Conservation (phyloP, 2,888 invertebrate species). For the Monochamus alternatus region DNA sequence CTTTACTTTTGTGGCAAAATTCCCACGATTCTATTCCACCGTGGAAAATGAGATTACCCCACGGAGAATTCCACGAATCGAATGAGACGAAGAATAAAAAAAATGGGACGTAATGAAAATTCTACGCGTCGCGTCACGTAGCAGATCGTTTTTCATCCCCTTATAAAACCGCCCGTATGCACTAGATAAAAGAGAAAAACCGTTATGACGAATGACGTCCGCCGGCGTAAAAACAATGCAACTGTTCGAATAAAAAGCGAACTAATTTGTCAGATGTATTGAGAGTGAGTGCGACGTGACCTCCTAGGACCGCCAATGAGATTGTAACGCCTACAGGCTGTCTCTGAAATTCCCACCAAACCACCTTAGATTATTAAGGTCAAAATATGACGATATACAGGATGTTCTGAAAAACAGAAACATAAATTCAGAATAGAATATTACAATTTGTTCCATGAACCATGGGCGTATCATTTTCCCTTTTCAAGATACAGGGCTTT, state of each 20-base stretch:
- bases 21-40: neutral
- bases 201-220: neutral
- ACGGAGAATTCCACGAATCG: neutral
- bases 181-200: constrained; percentile 5
- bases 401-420: no score
- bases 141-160: neutral
- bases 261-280: constrained; percentile 4
- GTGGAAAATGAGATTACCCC: neutral
- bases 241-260: neutral
- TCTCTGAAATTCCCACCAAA: no score
- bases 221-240: neutral
- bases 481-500: no score
- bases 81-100: neutral
- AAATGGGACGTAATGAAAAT: neutral
- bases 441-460: no score
- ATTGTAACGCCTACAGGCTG: neutral
- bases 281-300: neutral
- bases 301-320: neutral
- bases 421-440: no score
- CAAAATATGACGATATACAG: no score
- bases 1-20: no score
- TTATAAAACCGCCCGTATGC: no score
- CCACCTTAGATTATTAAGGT: no score
- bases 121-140: neutral
- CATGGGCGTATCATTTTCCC: no score